Evolutionary conservation across 2,888 invertebrate species (phyloP).

Genomic region (Phengaris alcon): DNA sequence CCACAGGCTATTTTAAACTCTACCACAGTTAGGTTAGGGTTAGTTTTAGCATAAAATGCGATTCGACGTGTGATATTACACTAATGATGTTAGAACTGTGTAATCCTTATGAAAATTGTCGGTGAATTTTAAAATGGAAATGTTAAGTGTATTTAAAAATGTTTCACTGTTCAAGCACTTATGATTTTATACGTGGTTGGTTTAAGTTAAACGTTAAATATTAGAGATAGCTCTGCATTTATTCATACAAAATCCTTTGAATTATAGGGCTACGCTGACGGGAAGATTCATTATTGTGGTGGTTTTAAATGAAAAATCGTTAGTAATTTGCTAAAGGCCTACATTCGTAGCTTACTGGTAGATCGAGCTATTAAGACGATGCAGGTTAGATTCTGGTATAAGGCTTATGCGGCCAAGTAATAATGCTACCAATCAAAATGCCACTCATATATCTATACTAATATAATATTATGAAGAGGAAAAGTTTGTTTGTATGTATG

Average conservation of each 20-base stretch:
- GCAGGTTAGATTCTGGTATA: no score
- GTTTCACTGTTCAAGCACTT: constrained; percentile 14
- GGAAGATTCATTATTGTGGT: not conserved
- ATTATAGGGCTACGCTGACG: not conserved
- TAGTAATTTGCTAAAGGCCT: not conserved
- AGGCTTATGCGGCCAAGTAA: no score
- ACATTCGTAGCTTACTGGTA: no score
- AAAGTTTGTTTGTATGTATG: no score
- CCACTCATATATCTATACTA: no score
- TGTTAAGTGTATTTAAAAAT: constrained; percentile 15
- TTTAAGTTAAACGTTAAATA: not conserved
- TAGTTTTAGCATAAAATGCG: not conserved
- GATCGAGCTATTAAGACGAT: no score
- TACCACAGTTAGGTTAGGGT: not conserved
- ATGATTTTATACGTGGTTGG: constrained; percentile 5
- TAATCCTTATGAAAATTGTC: constrained; percentile 19
- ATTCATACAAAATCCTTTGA: constrained; percentile 1
- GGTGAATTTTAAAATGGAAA: constrained; percentile 17
- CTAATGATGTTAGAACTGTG: constrained; percentile 22
- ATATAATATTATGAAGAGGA: no score
- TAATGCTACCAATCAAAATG: no score
- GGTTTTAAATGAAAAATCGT: not conserved
- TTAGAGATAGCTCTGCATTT: not conserved
- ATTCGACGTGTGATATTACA: constrained; percentile 15
- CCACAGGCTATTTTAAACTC: not conserved